A percentile compares a stretch with the other conserved stretches of the same genome.
These are phyloP conservation scores for Centrocercus urophasianus DNA, from an alignment of 2,113 vertebrate species.

Conservation along the genomic window DNA sequence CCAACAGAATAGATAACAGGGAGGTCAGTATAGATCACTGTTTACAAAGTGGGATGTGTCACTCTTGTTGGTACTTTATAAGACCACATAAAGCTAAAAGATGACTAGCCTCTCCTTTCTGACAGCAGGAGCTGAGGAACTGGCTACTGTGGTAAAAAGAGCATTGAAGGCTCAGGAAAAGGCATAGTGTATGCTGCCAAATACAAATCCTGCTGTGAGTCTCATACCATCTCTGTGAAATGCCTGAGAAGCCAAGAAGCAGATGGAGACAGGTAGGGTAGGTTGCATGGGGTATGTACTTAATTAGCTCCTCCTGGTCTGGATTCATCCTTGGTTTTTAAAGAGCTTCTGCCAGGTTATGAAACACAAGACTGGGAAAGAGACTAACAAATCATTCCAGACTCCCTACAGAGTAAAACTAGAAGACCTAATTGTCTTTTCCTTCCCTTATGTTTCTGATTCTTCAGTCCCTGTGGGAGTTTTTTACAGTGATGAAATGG, in stretches of 20 bases:
- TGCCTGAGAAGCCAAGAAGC: conserved; percentile 44
- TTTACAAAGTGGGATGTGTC: background rate
- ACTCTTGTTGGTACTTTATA: background rate
- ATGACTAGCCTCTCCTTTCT: background rate
- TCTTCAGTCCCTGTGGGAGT: background rate
- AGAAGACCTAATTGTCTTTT: background rate
- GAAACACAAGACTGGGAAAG: conserved; percentile 23
- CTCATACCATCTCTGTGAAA: conserved; percentile 16
- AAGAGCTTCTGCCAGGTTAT: conserved; percentile 17
- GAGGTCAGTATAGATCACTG: background rate
- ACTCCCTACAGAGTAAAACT: background rate
- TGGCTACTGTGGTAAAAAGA: conserved; percentile 29
- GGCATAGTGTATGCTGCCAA: background rate
- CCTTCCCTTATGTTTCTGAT: background rate
- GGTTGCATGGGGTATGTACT: conserved; percentile 37
- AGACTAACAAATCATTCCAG: background rate
- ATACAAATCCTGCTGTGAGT: background rate
- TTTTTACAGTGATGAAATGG: background rate
- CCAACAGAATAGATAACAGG: background rate
- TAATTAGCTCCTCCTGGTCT: conserved; percentile 54
- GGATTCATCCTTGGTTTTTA: background rate
- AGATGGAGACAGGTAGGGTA: conserved; percentile 44
- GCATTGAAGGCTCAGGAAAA: background rate
- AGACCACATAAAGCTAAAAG: background rate
- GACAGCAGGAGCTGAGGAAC: background rate